Base-by-base conservation (phyloP, 30 jellyfish, hydroid and myxozoan genomes). In the Mastigias papua region DNA sequence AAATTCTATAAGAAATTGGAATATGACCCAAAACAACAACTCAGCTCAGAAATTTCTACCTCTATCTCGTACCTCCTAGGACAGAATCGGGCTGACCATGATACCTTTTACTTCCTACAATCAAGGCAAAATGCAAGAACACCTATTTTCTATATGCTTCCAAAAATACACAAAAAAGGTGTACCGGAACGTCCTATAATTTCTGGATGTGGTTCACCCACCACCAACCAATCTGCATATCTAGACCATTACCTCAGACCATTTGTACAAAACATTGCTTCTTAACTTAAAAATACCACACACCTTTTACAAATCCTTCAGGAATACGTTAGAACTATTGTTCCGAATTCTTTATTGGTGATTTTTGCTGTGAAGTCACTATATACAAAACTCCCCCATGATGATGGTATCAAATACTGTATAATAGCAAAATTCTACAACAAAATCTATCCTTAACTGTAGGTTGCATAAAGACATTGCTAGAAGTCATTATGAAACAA, bases 171-270 rank as follows among this genome's bases (percentile, higher is more conserved):
- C 73, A 86, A 84, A 64, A 81, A 81, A 35, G 75, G 58, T 35
- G 64, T 65, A 15, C 95, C 95, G n/a, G 95, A 89, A 34, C 65
- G 95, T 33, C 95, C 95, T 1, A 83, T 77, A 2, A 64, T 86
- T 32, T 86, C 90, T 22, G 86, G 86, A 15, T 86, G 90, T 77
- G 90, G 90, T 21, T 75, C 78, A 2, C 78, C 79, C 37, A 86
- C 95, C 4, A 86, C 64, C 29, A 76, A 75, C 17, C 42, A 74
- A 25, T 86, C 90, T 17, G 21, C 34, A 22, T 86, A 28, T 74
- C 84, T 86, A 31, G 90, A 86, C 68, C 68, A 48, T 62, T 72
- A 74, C 69, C 76, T 75, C 10, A 69, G 65, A 68, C 95, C 95
- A 2, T 8, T 16, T 6, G 60, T 46, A 46, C 60, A 46, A 46